phyloP scores from a whole-genome alignment of 2,113 vertebrate genomes.

The Typhlomys cinereus region DNA sequence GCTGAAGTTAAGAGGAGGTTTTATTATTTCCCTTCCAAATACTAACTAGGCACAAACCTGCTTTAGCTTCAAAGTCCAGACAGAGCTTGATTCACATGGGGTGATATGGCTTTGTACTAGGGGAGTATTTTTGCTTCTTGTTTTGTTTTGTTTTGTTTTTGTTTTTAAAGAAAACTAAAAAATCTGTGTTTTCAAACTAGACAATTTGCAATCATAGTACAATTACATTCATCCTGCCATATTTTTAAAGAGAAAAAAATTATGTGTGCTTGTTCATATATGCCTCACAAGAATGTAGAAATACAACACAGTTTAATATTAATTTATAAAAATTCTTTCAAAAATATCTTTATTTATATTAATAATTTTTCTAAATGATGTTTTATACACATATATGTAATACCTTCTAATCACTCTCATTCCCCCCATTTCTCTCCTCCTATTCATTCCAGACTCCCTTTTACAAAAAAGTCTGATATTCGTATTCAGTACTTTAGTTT shows the following conservation, averaged over 20 bases:
- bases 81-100: background rate
- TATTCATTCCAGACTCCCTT: too few species aligned
- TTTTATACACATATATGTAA: too few species aligned
- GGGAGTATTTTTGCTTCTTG: background rate
- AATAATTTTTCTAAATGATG: too few species aligned
- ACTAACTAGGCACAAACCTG: background rate
- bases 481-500: too few species aligned
- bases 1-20: background rate
- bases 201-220: background rate
- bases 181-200: background rate
- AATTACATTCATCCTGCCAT: background rate
- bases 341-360: constrained; percentile 9
- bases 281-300: background rate
- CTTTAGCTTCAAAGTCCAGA: background rate
- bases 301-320: background rate
- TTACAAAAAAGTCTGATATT: too few species aligned
- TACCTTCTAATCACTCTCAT: too few species aligned
- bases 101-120: background rate
- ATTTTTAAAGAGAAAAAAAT: background rate
- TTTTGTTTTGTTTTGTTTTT: background rate
- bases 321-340: background rate
- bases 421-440: too few species aligned
- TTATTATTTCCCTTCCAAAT: background rate
- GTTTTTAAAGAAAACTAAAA: background rate
- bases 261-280: too few species aligned